Conservation (phyloP, 2,797 vertebrate species). For the Passerculus sandwichensis region DNA sequence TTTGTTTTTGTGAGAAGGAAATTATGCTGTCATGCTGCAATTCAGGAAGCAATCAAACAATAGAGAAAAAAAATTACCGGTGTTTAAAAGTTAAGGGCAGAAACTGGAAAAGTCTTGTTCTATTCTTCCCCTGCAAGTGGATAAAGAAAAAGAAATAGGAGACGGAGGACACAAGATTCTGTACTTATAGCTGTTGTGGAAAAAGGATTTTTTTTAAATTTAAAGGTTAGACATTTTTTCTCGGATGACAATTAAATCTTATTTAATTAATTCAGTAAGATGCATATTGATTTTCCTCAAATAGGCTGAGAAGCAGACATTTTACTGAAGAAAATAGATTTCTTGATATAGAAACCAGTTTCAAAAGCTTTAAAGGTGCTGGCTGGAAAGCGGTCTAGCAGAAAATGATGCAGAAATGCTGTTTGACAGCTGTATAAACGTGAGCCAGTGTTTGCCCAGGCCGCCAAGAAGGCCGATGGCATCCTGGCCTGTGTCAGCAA, state of each 20-base stretch:
- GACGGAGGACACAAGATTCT: background rate
- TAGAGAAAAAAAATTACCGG: background rate
- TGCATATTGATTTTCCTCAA: background rate
- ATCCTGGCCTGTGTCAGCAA: background rate
- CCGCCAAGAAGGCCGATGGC: background rate
- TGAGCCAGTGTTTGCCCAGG: too few species aligned
- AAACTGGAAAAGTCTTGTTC: background rate
- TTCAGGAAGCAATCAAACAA: background rate
- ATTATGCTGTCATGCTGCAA: background rate
- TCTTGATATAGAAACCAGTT: background rate
- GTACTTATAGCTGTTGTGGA: background rate
- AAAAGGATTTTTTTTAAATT: background rate
- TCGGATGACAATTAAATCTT: background rate
- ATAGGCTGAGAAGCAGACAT: background rate
- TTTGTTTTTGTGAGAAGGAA: background rate
- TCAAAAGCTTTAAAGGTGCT: background rate
- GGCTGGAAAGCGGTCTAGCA: background rate
- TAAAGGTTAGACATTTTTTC: background rate
- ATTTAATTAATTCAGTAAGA: background rate
- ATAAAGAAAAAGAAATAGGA: background rate
- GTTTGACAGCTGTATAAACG: background rate
- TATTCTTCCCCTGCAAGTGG: background rate
- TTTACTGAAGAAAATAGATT: background rate
- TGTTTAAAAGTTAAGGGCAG: background rate
- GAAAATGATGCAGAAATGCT: background rate